Evolutionary conservation across 2,797 vertebrate genomes (phyloP).

Genomic region (Gouania willdenowi): DNA sequence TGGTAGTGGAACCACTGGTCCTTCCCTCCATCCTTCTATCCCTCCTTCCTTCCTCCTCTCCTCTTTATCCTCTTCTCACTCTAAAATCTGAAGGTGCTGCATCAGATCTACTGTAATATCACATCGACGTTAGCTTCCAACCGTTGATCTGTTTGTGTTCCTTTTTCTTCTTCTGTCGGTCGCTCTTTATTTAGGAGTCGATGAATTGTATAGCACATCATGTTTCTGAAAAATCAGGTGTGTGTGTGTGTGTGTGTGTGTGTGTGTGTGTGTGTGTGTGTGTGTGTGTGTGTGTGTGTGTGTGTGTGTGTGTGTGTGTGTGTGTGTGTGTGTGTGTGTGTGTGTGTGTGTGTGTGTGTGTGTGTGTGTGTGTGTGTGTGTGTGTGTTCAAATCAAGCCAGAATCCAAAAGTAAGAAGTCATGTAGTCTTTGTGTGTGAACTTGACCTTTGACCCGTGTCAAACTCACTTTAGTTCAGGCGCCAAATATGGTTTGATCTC

Average conservation of each 20-base stretch:
- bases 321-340: too few species aligned
- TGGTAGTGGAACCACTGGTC: conserved; percentile 46
- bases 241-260: conserved; percentile 10
- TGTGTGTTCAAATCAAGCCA: conserved; percentile 26
- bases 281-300: not conserved
- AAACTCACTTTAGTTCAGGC: too few species aligned
- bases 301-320: not conserved
- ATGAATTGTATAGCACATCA: conserved; percentile 58
- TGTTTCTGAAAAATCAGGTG: conserved; percentile 41
- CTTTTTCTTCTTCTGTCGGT: conserved; percentile 27
- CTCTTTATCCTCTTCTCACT: conserved; percentile 28
- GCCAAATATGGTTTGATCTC: too few species aligned
- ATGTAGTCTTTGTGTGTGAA: conserved; percentile 25
- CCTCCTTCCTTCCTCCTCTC: not conserved
- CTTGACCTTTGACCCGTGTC: conserved; percentile 22
- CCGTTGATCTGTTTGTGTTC: conserved; percentile 28
- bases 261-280: not conserved
- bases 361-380: not conserved
- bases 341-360: conserved; percentile 13
- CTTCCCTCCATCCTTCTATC: not conserved
- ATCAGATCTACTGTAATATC: conserved; percentile 71
- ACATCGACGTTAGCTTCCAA: conserved; percentile 40
- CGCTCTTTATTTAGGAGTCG: conserved; percentile 29
- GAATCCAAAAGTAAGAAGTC: conserved; percentile 31
- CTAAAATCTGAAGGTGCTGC: conserved; percentile 73